These are phyloP conservation scores for Pyrrhopygopsis socrates DNA, from an alignment of 2,888 invertebrate species.

Conservation along the genomic window DNA sequence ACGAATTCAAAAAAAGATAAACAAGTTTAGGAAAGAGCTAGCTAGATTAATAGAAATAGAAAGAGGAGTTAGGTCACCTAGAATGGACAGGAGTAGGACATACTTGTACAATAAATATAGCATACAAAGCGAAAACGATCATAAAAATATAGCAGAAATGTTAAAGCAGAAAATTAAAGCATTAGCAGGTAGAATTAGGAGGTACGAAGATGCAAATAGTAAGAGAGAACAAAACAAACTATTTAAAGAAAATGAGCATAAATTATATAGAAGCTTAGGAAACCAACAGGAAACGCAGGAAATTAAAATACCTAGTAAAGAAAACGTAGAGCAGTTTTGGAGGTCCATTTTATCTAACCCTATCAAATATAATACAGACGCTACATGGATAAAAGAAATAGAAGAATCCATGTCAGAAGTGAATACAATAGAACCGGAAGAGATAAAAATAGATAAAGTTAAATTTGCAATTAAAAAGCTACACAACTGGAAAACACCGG, in stretches of 20 bases:
- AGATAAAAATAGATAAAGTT: background rate
- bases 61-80: background rate
- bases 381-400: constrained; percentile 14
- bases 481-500: constrained; percentile 25
- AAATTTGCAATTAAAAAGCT: constrained; percentile 10
- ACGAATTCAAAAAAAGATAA: constrained; percentile 23
- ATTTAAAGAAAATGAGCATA: constrained; percentile 24
- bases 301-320: background rate
- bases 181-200: constrained; percentile 21
- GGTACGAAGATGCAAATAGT: background rate
- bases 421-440: background rate
- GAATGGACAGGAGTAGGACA: too few relatives aligned
- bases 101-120: too few relatives aligned
- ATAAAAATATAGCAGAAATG: background rate
- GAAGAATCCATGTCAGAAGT: too few relatives aligned
- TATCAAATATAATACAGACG: constrained; percentile 10
- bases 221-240: constrained; percentile 18
- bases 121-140: background rate
- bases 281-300: too few relatives aligned
- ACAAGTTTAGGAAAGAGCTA: constrained; percentile 24
- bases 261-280: background rate
- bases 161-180: constrained; percentile 19
- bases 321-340: constrained; percentile 5
- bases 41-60: constrained; percentile 15
- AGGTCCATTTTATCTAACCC: constrained; percentile 10